Base-by-base conservation (phyloP, 1,140 invertebrate species). In the Bicyclus anynana region DNA sequence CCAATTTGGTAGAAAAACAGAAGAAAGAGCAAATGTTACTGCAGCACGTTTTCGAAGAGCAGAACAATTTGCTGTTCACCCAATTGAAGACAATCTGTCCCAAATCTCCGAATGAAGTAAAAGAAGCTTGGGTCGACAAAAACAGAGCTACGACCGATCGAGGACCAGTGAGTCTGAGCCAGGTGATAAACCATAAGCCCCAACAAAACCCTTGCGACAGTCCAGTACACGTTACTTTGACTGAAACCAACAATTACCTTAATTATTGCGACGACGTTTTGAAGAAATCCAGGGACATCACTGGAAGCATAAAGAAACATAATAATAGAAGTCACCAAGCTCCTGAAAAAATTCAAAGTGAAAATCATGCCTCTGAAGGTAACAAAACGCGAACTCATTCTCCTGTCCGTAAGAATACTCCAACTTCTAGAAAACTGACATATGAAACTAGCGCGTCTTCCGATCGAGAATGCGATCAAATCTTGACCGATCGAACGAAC, bases 21-120 rank as follows among this genome's bases (percentile, higher is more conserved):
- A 89, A 90, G 52, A 87, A 81, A 9, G 92, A 93, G 63, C 91
- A 92, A 62, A 67, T 87, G 13, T 69, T 89, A 2, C 76, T 93
- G 37, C 90, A 92, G 62, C 87, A 92, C 61, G 86, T 91, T 23
- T 92, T 92, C 69, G 90, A 92, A 53, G 90, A 90, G 37, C 92
- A 93, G 62, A 91, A 92, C 59, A 85, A 88, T 54, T 73, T 90
- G 51, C 65, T 93, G 14, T 77, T 91, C 37, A 84, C 80, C 12
- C 90, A 92, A 60, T 84, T 93, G 26, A 90, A 90, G 67, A 90
- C 89, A n/a, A 85, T 88, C 21, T 80, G 77, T 21, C 84, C 85
- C 0, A 80, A 81, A 67, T 78, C 83, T 13, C 72, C 77, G 0
- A 70, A 72, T 12, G 73, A 88, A 59, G 64, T 70, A 1, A 85